Percentiles rank a stretch among this genome's conserved stretches.
Conservation (phyloP, 2,113 vertebrate genomes). For the Calidris pugnax region DNA sequence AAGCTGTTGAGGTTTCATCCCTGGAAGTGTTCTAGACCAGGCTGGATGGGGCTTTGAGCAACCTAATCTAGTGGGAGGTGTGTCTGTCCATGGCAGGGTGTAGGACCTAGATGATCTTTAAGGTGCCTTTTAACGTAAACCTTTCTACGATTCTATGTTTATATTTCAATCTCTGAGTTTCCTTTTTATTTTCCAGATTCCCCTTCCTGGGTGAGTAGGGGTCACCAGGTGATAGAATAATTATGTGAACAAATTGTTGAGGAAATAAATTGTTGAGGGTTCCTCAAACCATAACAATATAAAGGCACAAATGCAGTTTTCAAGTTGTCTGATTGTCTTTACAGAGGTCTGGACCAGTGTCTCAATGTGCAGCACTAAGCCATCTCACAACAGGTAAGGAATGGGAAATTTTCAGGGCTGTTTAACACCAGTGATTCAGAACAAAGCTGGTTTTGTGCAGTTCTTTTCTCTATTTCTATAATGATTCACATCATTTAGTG, state of each 20-base stretch:
- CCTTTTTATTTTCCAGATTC: background rate
- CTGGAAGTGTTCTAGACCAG: background rate
- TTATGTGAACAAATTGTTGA: background rate
- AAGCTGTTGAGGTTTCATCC: background rate
- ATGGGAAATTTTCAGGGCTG: constrained; percentile 5
- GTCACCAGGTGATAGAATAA: background rate
- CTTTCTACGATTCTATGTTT: background rate
- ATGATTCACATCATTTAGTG: background rate
- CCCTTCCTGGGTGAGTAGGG: background rate
- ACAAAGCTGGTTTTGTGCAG: background rate
- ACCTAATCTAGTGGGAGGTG: background rate
- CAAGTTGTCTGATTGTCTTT: background rate
- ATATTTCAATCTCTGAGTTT: background rate
- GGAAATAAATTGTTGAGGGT: background rate
- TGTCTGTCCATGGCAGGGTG: background rate
- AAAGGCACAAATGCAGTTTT: background rate
- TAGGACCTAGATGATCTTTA: background rate
- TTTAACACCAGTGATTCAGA: background rate
- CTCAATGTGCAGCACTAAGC: background rate
- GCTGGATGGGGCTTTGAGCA: background rate
- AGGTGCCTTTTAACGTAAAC: background rate
- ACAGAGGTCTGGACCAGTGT: background rate
- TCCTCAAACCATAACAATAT: background rate
- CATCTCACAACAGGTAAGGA: background rate
- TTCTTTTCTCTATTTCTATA: background rate